These are phyloP conservation scores for Pangasius sanitwongsei DNA, from an alignment of 2,797 vertebrate genomes.

Conservation along the genomic window DNA sequence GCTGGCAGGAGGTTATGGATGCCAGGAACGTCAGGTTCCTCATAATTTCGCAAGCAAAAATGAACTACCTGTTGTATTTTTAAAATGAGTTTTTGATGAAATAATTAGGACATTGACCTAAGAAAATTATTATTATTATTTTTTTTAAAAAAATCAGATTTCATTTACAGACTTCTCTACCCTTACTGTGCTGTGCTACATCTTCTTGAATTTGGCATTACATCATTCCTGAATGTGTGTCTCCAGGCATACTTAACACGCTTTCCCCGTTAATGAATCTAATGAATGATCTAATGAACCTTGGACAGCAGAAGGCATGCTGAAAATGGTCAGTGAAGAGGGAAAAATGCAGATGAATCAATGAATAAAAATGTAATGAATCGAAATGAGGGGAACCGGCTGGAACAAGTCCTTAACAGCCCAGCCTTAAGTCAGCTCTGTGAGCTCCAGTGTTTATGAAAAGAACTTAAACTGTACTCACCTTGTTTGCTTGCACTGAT, in stretches of 20 bases:
- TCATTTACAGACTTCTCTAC: not conserved
- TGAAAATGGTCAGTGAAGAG: conserved; percentile 16
- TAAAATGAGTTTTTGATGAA: not conserved
- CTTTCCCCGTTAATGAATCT: conserved; percentile 20
- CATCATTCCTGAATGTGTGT: conserved; percentile 15
- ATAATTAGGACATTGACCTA: not conserved
- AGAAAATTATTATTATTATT: not conserved
- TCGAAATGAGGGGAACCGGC: conserved; percentile 8
- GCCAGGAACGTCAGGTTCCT: not conserved
- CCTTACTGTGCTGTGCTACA: not conserved
- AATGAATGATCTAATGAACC: conserved; percentile 45
- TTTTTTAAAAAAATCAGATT: not conserved
- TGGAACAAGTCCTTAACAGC: not conserved
- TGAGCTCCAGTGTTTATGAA: not conserved
- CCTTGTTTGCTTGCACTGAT: not conserved
- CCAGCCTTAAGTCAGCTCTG: not conserved
- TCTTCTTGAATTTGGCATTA: not conserved
- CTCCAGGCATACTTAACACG: conserved; percentile 10
- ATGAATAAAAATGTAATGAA: conserved; percentile 38
- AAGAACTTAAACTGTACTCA: no score
- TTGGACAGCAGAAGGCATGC: conserved; percentile 1
- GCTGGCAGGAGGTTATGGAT: not conserved
- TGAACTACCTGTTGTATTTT: not conserved
- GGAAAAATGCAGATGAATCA: conserved; percentile 13
- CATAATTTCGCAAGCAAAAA: not conserved